A percentile compares a stretch with the other conserved stretches of the same genome.
These are phyloP conservation scores for Cotesia congregata DNA, from an alignment of 2,888 invertebrate genomes.

Conservation along the genomic window DNA sequence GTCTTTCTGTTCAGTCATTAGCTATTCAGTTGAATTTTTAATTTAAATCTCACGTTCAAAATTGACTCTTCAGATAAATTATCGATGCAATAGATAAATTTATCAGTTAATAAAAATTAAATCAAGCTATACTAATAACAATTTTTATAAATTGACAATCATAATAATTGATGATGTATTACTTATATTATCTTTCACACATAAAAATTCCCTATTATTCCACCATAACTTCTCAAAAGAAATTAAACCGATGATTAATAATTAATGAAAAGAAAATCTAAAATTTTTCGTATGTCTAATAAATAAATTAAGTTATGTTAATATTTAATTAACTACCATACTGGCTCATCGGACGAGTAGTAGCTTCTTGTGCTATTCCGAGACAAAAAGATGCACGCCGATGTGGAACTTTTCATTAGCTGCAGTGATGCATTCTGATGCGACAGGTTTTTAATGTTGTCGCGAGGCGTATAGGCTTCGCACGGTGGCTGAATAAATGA, in stretches of 20 bases:
- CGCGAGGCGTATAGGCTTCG: conserved; percentile 33
- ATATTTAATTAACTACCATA: conserved; percentile 19
- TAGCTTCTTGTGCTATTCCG: conserved; percentile 55
- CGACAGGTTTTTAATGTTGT: conserved; percentile 58
- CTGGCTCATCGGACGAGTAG: conserved; percentile 34
- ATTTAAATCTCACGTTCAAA: not conserved
- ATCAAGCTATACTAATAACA: not conserved
- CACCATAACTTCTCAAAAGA: no score
- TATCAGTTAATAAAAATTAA: not conserved
- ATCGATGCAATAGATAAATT: not conserved
- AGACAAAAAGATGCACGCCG: conserved; percentile 64
- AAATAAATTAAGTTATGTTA: conserved; percentile 7
- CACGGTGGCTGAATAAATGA: conserved; percentile 46
- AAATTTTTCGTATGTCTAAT: no score
- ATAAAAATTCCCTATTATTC: no score
- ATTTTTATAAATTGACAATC: not conserved
- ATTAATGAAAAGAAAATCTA: no score
- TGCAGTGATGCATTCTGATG: conserved; percentile 66
- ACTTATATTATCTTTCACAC: no score
- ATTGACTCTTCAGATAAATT: not conserved
- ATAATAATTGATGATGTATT: not conserved
- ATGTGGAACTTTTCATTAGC: conserved; percentile 70
- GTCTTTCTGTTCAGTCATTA: not conserved
- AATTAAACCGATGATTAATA: no score
- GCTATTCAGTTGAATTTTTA: not conserved